Evolutionary conservation across 2,113 vertebrate species (phyloP), one percentile per base, ranked within the genome.

Genomic region (Phoxinus phoxinus): DNA sequence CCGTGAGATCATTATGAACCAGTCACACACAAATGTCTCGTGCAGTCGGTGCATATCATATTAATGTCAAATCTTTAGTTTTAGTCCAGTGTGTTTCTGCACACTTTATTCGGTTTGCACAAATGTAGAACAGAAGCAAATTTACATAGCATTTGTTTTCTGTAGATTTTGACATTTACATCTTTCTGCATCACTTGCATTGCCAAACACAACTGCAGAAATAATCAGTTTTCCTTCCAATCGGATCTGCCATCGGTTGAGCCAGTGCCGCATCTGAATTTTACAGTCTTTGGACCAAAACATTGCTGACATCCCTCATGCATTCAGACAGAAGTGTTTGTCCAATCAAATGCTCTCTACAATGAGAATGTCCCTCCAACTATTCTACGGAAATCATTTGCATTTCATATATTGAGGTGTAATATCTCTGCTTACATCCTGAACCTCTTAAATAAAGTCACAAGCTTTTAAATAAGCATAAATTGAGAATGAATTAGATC

Each of bases 1-100:
- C 89, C 84, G 90, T 91, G 65, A 84, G 93, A 89, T 92, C 88
- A 89, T 90, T 89, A 90, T 89, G 74, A 91, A 32, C 48, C 91
- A 87, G 84, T 89, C 91, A 89, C 88, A 84, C 23, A 89, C 35
- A 44, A 65, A 81, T 8, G 78, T 65, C 37, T 65, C 9, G 65
- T 32, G 25, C 27, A n/a, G 71, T 73, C 4, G 59, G 13, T 30
- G 37, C 59, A 65, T 19, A 25, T 77, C 51, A 35, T 77, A 44
- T 30, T 63, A 48, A 51, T 30, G 46, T 51, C 73, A 75, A 10
- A 75, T 51, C 46, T 46, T 51, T 19, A 71, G 32, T 23, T 37
- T 37, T 21, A 37, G 32, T 32, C 32, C 9, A 23, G 32, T 37
- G 32, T 69, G 32, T 37, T 71, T 71, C 67, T 71, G 19, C 19